A percentile compares a stretch with the other conserved stretches of the same genome.
Evolutionary conservation across 1,140 invertebrate genomes (phyloP).

Genomic region (Neoseiulus cucumeris): DNA sequence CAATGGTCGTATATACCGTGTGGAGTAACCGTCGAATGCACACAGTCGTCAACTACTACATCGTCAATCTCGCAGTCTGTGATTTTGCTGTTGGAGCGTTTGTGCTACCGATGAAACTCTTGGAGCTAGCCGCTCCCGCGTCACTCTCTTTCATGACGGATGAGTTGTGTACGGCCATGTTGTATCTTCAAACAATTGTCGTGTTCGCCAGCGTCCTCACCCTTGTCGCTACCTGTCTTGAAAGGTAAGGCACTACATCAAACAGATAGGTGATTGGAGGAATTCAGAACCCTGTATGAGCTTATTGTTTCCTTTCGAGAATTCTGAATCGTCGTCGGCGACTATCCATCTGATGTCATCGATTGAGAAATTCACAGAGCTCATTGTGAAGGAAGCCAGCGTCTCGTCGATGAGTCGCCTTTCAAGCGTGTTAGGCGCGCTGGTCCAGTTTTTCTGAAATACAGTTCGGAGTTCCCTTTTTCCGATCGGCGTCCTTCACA

Average conservation of each 20-base stretch:
- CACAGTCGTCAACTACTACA: slow-evolving; percentile 34
- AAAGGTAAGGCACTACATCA: slow-evolving; percentile 26
- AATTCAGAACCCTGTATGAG: too few relatives aligned
- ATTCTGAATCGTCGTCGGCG: too few relatives aligned
- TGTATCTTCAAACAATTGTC: slow-evolving; percentile 27
- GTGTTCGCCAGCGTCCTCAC: slow-evolving; percentile 28
- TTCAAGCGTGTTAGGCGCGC: too few relatives aligned
- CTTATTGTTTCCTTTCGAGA: too few relatives aligned
- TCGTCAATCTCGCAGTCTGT: slow-evolving; percentile 31
- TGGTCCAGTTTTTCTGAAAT: too few relatives aligned
- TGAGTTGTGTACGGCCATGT: slow-evolving; percentile 27
- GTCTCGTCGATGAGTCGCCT: too few relatives aligned
- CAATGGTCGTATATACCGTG: slow-evolving; percentile 25
- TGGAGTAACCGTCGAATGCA: slow-evolving; percentile 30
- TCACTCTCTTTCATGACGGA: slow-evolving; percentile 27
- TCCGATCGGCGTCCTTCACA: too few relatives aligned
- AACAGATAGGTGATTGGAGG: too few relatives aligned
- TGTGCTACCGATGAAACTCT: slow-evolving; percentile 32
- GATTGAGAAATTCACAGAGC: too few relatives aligned
- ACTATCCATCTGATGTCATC: too few relatives aligned
- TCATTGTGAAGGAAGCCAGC: too few relatives aligned
- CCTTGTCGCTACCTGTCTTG: slow-evolving; percentile 31
- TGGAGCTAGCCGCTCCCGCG: slow-evolving; percentile 30
- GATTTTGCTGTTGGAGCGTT: slow-evolving; percentile 32
- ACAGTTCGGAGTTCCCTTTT: too few relatives aligned